Evolutionary conservation across 2,113 vertebrate species (phyloP), one percentile per base, ranked within the genome.

Genomic region (Nothoprocta pentlandii): DNA sequence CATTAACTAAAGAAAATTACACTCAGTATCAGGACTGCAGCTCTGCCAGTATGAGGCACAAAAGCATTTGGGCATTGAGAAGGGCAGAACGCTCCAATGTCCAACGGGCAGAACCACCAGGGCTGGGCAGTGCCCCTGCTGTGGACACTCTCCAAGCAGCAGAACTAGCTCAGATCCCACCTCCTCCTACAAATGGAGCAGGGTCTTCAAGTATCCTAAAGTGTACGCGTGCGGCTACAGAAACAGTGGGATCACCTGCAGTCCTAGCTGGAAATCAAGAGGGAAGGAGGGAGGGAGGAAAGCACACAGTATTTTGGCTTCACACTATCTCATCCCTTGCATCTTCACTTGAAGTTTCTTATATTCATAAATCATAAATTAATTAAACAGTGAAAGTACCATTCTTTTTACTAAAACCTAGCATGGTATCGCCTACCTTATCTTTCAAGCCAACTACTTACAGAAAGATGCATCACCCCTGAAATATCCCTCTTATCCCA

Each of bases 11-110:
- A 82, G 54, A 80, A 77, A 93, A 89, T 59, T 91, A 32, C 44
- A 46, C 67, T 85, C 59, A 6, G 30, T 85, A 77, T 85, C 75
- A 58, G 54, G 26, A 56, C 75, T 85, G 63, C 46, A 70, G 12
- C 69, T 63, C 41, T 51, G 5, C 68, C 56, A 81, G 80, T 93
- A 89, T 94, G 78, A 86, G 26, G 85, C 82, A 83, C 34, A 19
- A 58, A 89, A 87, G 42, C 13, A 30, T 34, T 67, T 42, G 51
- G 56, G 49, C n/a, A 46, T 2, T 16, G 5, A 34, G 41, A 30
- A 80, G 20, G 26, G 68, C 21, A 44, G 21, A 81, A 49, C 4
- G 8, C 15, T 85, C 19, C 10, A 34, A 69, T 30, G 47, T 15
- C 15, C 22, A 41, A 2, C 0, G 5, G 32, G 3, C 26, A 26